Conservation (phyloP, 2,113 vertebrate species). For the Micromys minutus region DNA sequence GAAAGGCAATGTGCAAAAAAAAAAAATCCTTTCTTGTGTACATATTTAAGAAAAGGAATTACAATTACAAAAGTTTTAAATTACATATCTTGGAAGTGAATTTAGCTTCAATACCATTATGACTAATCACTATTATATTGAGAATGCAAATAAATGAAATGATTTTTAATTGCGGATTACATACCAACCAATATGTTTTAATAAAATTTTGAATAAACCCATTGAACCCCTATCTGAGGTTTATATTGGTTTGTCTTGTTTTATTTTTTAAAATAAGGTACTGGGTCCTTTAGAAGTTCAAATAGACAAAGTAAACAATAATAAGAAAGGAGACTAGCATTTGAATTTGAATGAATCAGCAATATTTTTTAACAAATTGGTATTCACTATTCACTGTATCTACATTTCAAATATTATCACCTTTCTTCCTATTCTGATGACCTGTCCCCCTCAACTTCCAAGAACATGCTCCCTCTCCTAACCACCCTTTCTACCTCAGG, state of each 20-base stretch:
- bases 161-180: not conserved
- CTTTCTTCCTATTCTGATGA: too few relatives aligned
- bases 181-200: not conserved
- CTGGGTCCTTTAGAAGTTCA: not conserved
- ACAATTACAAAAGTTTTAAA: not conserved
- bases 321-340: too few relatives aligned
- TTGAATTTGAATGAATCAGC: too few relatives aligned
- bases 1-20: too few relatives aligned
- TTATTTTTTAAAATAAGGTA: not conserved
- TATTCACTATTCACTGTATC: too few relatives aligned
- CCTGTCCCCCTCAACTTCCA: too few relatives aligned
- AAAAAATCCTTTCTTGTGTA: too few relatives aligned
- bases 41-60: not conserved
- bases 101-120: not conserved
- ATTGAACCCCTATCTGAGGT: not conserved
- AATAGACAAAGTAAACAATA: too few relatives aligned
- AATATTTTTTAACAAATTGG: too few relatives aligned
- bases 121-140: not conserved
- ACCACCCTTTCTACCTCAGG: too few relatives aligned
- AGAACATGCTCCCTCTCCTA: too few relatives aligned
- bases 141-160: not conserved
- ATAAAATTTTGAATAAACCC: not conserved
- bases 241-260: not conserved
- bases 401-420: too few relatives aligned
- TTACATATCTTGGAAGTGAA: not conserved